Percentiles rank a stretch among this genome's conserved stretches.
phyloP scores from a whole-genome alignment of 2,888 invertebrate species.

The Xestia rhomboidea region DNA sequence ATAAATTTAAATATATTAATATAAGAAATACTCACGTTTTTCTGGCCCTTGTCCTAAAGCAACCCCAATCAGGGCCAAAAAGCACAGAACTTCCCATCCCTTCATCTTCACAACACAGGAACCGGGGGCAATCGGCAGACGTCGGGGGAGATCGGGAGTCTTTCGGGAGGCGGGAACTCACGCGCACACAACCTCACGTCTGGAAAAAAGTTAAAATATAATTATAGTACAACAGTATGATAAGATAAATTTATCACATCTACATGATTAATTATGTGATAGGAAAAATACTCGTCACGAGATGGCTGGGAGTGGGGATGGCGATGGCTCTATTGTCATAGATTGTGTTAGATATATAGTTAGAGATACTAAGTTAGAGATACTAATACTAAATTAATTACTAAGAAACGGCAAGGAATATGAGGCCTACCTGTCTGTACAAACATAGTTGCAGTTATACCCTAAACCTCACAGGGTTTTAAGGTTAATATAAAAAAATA shows the following conservation, averaged over 20 bases:
- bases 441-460: neutral
- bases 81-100: slow-evolving; percentile 61
- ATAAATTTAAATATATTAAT: too few relatives aligned
- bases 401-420: neutral
- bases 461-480: neutral
- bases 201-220: slow-evolving; percentile 79
- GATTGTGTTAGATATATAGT: neutral
- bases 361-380: neutral
- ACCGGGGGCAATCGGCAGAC: slow-evolving; percentile 54
- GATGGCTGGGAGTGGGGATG: slow-evolving; percentile 73
- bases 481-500: neutral
- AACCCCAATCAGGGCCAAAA: slow-evolving; percentile 58
- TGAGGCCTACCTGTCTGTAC: neutral
- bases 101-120: slow-evolving; percentile 59
- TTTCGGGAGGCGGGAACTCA: slow-evolving; percentile 63
- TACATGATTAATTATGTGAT: slow-evolving; percentile 82
- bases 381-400: too few relatives aligned
- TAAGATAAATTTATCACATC: slow-evolving; percentile 84
- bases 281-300: slow-evolving; percentile 89
- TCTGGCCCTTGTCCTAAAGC: slow-evolving; percentile 67
- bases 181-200: slow-evolving; percentile 77
- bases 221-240: slow-evolving; percentile 70
- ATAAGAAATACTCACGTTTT: slow-evolving; percentile 67
- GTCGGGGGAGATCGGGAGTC: slow-evolving; percentile 56
- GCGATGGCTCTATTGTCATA: slow-evolving; percentile 28